Evolutionary conservation across 2,113 vertebrate species (phyloP).

Genomic region (Podarcis raffonei): DNA sequence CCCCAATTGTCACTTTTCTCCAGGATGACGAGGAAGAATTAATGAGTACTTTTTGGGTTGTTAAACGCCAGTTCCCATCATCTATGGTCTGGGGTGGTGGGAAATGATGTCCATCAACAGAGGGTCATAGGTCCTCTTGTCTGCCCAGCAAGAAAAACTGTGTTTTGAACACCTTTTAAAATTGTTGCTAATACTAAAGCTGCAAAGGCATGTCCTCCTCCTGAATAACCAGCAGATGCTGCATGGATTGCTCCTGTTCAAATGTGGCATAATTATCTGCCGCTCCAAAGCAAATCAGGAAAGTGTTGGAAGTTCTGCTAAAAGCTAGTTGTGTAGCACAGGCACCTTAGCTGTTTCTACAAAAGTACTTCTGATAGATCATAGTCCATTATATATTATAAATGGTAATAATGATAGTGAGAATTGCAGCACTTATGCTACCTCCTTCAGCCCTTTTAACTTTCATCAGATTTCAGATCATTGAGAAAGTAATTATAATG

Average conservation of each 20-base stretch:
- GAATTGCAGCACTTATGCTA: neutral
- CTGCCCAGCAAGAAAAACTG: neutral
- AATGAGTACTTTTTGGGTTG: too few relatives aligned
- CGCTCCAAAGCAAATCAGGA: neutral
- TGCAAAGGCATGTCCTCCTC: neutral
- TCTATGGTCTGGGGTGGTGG: too few relatives aligned
- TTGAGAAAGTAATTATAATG: slow-evolving; percentile 9
- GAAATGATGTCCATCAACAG: too few relatives aligned
- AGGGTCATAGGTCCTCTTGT: too few relatives aligned
- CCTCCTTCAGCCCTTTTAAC: slow-evolving; percentile 12
- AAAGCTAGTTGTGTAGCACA: neutral
- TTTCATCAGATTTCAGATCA: neutral
- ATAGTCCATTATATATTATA: neutral
- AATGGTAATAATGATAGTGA: neutral
- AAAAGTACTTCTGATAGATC: neutral
- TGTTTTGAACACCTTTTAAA: neutral
- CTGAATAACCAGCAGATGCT: neutral
- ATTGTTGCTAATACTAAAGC: too few relatives aligned
- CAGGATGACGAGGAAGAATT: too few relatives aligned
- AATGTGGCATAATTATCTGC: neutral
- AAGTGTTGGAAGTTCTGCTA: neutral
- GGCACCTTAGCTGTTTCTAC: fast-evolving
- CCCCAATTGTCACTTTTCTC: too few relatives aligned
- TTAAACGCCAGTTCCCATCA: too few relatives aligned
- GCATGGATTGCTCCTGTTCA: neutral